phyloP scores from a whole-genome alignment of 2,888 invertebrate species.

The Patella depressa region DNA sequence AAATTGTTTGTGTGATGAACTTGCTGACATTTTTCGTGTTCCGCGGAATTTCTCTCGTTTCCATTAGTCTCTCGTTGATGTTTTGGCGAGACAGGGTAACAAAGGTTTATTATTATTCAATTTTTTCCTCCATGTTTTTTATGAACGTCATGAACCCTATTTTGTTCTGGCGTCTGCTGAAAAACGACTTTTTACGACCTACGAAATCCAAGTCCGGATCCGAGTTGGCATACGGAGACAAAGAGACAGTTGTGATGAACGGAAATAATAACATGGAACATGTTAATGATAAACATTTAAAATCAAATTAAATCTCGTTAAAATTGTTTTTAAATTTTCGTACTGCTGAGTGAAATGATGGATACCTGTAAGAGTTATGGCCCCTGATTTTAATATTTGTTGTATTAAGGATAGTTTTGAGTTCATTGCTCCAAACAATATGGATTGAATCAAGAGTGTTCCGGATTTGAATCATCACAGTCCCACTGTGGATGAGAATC shows the following conservation, averaged over 20 bases:
- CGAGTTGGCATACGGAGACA: slow-evolving; percentile 16
- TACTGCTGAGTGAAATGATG: no score
- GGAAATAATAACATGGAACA: slow-evolving; percentile 39
- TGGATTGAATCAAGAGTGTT: no score
- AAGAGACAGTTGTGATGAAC: slow-evolving; percentile 27
- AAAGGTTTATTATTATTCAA: slow-evolving; percentile 45
- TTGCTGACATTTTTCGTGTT: slow-evolving; percentile 63
- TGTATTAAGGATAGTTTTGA: no score
- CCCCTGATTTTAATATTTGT: no score
- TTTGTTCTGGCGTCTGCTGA: slow-evolving; percentile 66
- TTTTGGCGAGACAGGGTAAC: slow-evolving; percentile 52
- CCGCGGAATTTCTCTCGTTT: slow-evolving; percentile 50
- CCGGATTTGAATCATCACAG: no score
- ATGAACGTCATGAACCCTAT: slow-evolving; percentile 64
- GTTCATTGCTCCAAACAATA: no score
- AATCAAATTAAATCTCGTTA: background rate
- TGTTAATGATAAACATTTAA: background rate
- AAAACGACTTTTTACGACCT: slow-evolving; percentile 63
- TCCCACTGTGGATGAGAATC: no score
- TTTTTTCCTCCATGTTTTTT: slow-evolving; percentile 56
- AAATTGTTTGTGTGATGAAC: slow-evolving; percentile 56
- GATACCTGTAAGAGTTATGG: no score
- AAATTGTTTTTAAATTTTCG: no score
- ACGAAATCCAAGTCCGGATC: slow-evolving; percentile 12
- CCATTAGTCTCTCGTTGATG: slow-evolving; percentile 58